Base-by-base conservation (phyloP, 2,797 vertebrate species). In the Selene dorsalis region DNA sequence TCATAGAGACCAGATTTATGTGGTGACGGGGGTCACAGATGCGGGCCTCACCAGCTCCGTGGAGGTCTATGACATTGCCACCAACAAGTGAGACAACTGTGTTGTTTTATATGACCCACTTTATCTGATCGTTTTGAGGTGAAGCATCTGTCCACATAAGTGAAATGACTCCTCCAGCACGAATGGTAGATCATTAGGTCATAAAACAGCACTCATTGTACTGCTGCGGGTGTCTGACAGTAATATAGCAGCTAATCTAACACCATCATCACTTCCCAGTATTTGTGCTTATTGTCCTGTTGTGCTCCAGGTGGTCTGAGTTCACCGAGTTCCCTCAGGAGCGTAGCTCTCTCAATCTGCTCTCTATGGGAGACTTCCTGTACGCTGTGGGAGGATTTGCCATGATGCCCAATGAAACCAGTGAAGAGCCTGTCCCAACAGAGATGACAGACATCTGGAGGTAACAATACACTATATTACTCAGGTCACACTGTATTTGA, bases 361-460 rank as follows among this genome's bases (percentile, higher is more conserved):
- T 97, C 80, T 96, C 96, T 48, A 89, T 95, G 71, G 92, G 90
- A 0, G 96, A 95, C 3, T 91, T 88, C n/a, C 93, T 99, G 62
- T 98, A 97, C 0, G 96, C 97, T 18, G 89, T 98, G 0, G 98
- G 97, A 0, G 98, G 98, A 0, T 99, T 98, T 0, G 95, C 97
- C 82, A 98, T 98, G 0, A 94, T 98, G 90, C 96, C 98, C 93
- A 96, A 91, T 0, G 98, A 98, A 83, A 95, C 94, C 0, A 95
- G 94, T 2, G 96, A 96, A 50, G 96, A 98, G 79, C 91, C 96
- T 28, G 94, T 95, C 38, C 98, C 98, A 12, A 99, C 96, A 0
- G 98, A 99, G 88, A 96, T 99, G 91, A 97, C 96, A 0, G 98
- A 99, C 2, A 94, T 99, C 58, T 99, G 98, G 98, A 99, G 96